These are phyloP conservation scores for Bubalus kerabau DNA, from an alignment of 2,113 vertebrate genomes.

Conservation along the genomic window DNA sequence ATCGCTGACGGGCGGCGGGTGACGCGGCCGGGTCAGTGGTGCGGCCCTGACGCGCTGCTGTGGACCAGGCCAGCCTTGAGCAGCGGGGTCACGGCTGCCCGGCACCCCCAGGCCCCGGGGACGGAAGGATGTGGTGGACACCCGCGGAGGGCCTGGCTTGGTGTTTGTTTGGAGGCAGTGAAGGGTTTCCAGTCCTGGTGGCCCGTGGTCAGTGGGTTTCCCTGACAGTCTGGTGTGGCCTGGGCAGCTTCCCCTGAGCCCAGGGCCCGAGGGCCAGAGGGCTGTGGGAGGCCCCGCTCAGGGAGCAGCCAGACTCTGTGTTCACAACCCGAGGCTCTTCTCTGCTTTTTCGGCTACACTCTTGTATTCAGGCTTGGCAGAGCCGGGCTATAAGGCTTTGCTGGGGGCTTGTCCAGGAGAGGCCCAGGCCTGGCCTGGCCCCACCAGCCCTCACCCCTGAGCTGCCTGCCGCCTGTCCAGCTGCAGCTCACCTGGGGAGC, in stretches of 20 bases:
- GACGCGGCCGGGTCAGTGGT: background rate
- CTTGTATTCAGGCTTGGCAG: background rate
- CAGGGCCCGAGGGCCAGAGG: background rate
- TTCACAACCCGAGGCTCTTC: background rate
- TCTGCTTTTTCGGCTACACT: background rate
- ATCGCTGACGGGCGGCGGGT: no score
- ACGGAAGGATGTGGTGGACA: no score
- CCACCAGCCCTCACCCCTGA: background rate
- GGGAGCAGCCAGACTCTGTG: background rate
- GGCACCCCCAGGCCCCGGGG: background rate
- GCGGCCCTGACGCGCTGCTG: background rate
- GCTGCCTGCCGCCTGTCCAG: background rate
- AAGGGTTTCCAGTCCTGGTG: background rate
- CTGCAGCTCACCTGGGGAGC: background rate
- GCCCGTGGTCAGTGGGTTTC: background rate
- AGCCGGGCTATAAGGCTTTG: fast-evolving
- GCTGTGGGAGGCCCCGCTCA: fast-evolving
- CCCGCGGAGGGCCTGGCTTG: background rate
- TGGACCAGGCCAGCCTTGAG: background rate
- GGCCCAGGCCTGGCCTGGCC: background rate
- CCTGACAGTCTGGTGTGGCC: background rate
- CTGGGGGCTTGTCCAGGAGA: background rate
- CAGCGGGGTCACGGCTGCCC: background rate
- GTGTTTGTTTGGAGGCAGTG: background rate
- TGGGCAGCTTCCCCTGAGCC: no score